These are phyloP conservation scores for Apteryx owenii DNA, from an alignment of 2,113 vertebrate species.

Conservation along the genomic window DNA sequence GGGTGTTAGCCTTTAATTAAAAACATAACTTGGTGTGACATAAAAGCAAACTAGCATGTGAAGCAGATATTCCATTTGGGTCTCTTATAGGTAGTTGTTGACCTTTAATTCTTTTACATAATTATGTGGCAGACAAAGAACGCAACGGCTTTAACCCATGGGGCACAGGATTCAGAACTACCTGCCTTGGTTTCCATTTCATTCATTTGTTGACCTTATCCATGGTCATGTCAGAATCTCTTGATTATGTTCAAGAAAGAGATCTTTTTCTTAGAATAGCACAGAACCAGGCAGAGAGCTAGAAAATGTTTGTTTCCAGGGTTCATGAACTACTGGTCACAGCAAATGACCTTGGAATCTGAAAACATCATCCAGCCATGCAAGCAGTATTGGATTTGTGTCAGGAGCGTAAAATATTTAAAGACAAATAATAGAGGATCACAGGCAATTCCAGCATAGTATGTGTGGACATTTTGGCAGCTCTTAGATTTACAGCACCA, in stretches of 20 bases:
- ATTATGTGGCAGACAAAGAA: neutral
- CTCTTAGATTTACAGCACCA: slow-evolving; percentile 45
- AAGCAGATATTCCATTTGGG: neutral
- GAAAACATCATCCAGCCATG: slow-evolving; percentile 37
- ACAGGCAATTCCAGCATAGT: neutral
- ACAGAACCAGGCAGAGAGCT: neutral
- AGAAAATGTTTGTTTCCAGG: neutral
- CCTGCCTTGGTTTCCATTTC: neutral
- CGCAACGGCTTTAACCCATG: neutral
- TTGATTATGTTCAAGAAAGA: neutral
- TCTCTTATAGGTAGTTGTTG: neutral
- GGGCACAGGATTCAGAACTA: neutral
- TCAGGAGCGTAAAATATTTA: slow-evolving; percentile 64
- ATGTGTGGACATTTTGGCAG: slow-evolving; percentile 31
- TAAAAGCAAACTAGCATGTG: neutral
- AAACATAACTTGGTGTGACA: neutral
- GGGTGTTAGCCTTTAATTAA: neutral
- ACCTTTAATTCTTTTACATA: neutral
- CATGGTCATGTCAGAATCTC: neutral
- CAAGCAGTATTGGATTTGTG: slow-evolving; percentile 66
- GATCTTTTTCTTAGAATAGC: neutral
- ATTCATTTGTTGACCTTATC: neutral
- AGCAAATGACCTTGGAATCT: slow-evolving; percentile 57
- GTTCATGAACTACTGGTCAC: slow-evolving; percentile 17
- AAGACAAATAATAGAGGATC: slow-evolving; percentile 67